A percentile compares a stretch with the other conserved stretches of the same genome.
These are phyloP conservation scores for Lepisosteus osseus DNA, from an alignment of 2,113 vertebrate species.

Conservation along the genomic window DNA sequence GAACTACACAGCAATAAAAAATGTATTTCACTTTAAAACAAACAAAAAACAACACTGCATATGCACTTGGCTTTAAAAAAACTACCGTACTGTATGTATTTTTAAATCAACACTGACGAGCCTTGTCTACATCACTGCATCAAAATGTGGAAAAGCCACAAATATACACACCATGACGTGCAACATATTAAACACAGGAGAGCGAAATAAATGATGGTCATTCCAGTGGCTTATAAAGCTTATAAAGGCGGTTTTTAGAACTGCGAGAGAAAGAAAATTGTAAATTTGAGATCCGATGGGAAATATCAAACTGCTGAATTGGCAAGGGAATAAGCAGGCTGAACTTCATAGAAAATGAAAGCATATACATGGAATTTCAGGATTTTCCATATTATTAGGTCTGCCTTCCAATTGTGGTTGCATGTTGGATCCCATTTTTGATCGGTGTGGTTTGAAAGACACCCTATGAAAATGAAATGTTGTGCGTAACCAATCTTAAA, in stretches of 20 bases:
- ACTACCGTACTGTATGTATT: neutral
- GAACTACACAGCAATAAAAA: constrained; percentile 32
- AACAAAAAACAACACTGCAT: constrained; percentile 18
- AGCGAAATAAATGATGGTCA: constrained; percentile 23
- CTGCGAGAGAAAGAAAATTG: neutral
- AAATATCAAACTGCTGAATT: neutral
- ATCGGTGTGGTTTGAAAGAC: constrained; percentile 19
- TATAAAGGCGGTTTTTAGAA: neutral
- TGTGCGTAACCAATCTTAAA: constrained; percentile 20
- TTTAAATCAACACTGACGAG: neutral
- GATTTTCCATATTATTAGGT: constrained; percentile 27
- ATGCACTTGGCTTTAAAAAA: constrained; percentile 12
- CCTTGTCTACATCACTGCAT: constrained; percentile 13
- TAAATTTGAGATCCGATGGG: constrained; percentile 8
- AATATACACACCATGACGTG: constrained; percentile 14
- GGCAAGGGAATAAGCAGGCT: too few relatives aligned
- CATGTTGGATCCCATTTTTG: constrained; percentile 9
- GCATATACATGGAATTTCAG: constrained; percentile 18
- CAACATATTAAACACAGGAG: constrained; percentile 9
- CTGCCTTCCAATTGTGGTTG: neutral
- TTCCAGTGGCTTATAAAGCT: constrained; percentile 12
- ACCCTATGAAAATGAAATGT: constrained; percentile 16
- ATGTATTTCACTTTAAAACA: constrained; percentile 28
- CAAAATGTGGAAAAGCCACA: constrained; percentile 18
- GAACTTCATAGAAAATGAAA: constrained; percentile 14